Evolutionary conservation across 2,888 invertebrate genomes (phyloP).

Genomic region (Pollenia griseotomentosa): DNA sequence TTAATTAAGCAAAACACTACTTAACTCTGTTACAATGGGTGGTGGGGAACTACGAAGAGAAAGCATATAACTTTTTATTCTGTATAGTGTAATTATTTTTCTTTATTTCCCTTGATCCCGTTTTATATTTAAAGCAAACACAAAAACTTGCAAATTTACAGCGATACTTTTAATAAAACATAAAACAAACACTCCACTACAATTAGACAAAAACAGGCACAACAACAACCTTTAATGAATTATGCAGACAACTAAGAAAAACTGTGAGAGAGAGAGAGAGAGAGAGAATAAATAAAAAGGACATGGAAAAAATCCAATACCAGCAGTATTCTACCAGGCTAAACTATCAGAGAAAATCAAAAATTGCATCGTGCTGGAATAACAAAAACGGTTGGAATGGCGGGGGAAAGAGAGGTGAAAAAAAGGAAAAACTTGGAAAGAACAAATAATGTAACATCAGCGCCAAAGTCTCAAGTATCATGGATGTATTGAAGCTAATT

Average conservation of each 20-base stretch:
- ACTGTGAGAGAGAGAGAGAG: not conserved
- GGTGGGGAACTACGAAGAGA: not conserved
- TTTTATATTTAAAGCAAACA: slow-evolving; percentile 59
- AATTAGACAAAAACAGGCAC: slow-evolving; percentile 62
- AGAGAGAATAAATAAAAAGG: not conserved
- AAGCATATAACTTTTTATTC: not conserved
- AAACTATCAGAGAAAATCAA: slow-evolving; percentile 51
- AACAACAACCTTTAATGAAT: slow-evolving; percentile 62
- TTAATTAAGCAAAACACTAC: slow-evolving; percentile 69
- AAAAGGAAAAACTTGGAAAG: slow-evolving; percentile 35
- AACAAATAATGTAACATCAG: slow-evolving; percentile 60
- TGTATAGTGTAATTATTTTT: not conserved
- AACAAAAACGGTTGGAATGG: not conserved
- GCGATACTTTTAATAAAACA: slow-evolving; percentile 66
- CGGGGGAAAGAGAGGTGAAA: not conserved
- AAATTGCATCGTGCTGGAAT: slow-evolving; percentile 21
- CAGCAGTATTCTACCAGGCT: not conserved
- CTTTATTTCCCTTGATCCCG: slow-evolving; percentile 1
- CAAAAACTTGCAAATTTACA: slow-evolving; percentile 65
- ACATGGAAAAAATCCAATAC: slow-evolving; percentile 9
- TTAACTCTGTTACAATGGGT: slow-evolving; percentile 50
- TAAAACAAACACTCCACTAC: slow-evolving; percentile 68
- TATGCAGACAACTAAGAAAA: slow-evolving; percentile 41
- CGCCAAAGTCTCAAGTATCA: slow-evolving; percentile 55
- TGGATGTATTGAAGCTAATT: slow-evolving; percentile 63